phyloP scores from a whole-genome alignment of 2,888 invertebrate species.

The Rhimphoctona megacephalus region DNA sequence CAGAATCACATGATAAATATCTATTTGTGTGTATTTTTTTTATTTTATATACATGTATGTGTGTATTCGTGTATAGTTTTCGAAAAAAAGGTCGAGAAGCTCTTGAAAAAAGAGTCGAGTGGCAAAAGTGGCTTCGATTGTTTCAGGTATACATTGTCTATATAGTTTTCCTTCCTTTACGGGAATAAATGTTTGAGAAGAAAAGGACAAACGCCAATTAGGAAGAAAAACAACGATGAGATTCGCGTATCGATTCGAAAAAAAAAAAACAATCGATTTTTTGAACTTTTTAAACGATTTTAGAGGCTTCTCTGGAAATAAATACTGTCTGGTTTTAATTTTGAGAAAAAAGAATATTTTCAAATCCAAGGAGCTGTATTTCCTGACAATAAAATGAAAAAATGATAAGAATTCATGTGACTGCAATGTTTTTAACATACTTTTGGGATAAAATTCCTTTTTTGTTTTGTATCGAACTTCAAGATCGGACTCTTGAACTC shows the following conservation, averaged over 20 bases:
- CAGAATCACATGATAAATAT: constrained; percentile 35
- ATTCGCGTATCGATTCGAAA: no score
- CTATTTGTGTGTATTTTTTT: neutral
- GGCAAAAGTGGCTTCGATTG: constrained; percentile 57
- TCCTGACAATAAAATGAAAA: no score
- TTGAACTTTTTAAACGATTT: no score
- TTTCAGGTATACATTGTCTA: constrained; percentile 46
- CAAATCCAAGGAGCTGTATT: no score
- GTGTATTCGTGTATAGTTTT: neutral
- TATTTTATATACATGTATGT: neutral
- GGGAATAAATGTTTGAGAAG: neutral
- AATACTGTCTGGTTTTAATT: no score
- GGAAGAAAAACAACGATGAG: no score
- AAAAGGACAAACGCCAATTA: no score
- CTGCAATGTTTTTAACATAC: neutral
- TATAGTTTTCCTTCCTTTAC: constrained; percentile 10
- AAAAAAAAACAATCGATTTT: neutral
- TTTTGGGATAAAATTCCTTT: neutral
- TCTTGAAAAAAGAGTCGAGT: constrained; percentile 28
- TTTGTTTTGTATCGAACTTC: neutral
- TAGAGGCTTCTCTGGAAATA: no score
- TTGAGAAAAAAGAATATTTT: no score
- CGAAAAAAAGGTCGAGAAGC: constrained; percentile 37
- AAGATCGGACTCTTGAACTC: neutral
- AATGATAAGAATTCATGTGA: neutral